Evolutionary conservation across 1,140 invertebrate species (phyloP), one percentile per base, ranked within the genome.

Genomic region (Trigoniulus corallinus): DNA sequence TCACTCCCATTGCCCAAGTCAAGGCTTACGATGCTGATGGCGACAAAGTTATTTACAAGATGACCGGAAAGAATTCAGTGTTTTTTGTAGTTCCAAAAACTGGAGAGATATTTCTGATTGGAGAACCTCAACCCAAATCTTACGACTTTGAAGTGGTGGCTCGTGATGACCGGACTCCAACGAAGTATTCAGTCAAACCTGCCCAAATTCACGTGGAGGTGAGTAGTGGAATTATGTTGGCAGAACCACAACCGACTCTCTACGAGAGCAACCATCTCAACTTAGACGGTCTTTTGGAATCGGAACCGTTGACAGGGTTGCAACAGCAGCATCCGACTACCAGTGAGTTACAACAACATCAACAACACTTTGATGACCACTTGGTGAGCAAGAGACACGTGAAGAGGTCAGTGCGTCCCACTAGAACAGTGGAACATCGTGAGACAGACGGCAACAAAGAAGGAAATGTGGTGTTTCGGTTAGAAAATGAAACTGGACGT

Each of bases 11-110:
- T 44, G 88, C 87, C 0, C 79, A 75, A 58, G 85, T 93, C 1
- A 71, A 74, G 46, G 88, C 88, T 0, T 76, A 72, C 26, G 88
- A 93, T 64, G 82, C 77, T 0, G 88, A 93, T 62, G 85, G 84
- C 3, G 88, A 93, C 67, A 79, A 79, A 53, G 75, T 92, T 2
- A 80, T 84, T 12, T 94, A 89, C 63, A 78, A 79, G 49, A 65
- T 91, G 15, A 72, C 76, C n/a, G 76, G 78, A 1, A 79, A 81
- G 1, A 86, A 76, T 45, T 84, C 84, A 56, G 64, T 82, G 25
- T 75, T 86, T 10, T 82, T 91, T 7, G 80, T 93, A 51, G 84
- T 92, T 0, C 88, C 88, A 0, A 88, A 92, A 69, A 92, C 88
- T 1, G 88, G 88, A 1, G 84, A 91, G 62, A 64, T 94, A 1